These are phyloP conservation scores for Zophobas atratus DNA, from an alignment of 1,140 invertebrate species.

Conservation along the genomic window DNA sequence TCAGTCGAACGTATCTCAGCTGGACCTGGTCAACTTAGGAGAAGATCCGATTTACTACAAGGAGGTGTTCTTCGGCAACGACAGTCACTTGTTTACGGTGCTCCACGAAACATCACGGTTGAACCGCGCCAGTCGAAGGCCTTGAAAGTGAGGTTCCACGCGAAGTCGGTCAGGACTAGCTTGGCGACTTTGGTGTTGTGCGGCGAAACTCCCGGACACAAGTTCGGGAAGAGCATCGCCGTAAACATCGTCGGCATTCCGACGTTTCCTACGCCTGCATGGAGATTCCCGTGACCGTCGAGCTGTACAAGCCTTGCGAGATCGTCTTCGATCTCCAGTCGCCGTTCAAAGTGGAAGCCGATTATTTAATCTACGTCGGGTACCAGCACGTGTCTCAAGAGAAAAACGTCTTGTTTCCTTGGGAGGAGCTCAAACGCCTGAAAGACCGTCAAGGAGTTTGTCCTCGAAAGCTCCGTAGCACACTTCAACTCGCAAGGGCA, in stretches of 20 bases:
- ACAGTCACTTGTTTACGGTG: conserved; percentile 58
- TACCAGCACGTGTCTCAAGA: conserved; percentile 4
- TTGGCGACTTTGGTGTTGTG: conserved; percentile 64
- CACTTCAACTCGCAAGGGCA: conserved; percentile 49
- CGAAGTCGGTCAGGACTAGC: conserved; percentile 49
- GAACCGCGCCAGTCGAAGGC: conserved; percentile 16
- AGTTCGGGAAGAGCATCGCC: conserved; percentile 61
- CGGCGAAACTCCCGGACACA: conserved; percentile 60
- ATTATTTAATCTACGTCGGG: not conserved
- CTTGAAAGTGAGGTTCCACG: conserved; percentile 53
- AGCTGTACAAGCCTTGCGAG: conserved; percentile 59
- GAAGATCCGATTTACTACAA: conserved; percentile 46
- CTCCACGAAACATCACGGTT: not conserved
- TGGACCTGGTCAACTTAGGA: conserved; percentile 48
- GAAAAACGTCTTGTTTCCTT: not conserved
- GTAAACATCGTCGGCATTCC: conserved; percentile 60
- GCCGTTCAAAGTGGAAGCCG: conserved; percentile 54
- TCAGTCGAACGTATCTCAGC: not conserved
- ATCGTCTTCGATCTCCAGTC: conserved; percentile 53
- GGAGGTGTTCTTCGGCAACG: conserved; percentile 52
- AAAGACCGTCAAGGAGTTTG: conserved; percentile 27
- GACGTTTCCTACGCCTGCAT: conserved; percentile 34
- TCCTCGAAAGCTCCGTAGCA: conserved; percentile 57
- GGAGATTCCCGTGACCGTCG: conserved; percentile 50
- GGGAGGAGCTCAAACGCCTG: conserved; percentile 9